Evolutionary conservation across 92 coral and sea anemone species (phyloP).

Genomic region (Parazoanthus darwini): DNA sequence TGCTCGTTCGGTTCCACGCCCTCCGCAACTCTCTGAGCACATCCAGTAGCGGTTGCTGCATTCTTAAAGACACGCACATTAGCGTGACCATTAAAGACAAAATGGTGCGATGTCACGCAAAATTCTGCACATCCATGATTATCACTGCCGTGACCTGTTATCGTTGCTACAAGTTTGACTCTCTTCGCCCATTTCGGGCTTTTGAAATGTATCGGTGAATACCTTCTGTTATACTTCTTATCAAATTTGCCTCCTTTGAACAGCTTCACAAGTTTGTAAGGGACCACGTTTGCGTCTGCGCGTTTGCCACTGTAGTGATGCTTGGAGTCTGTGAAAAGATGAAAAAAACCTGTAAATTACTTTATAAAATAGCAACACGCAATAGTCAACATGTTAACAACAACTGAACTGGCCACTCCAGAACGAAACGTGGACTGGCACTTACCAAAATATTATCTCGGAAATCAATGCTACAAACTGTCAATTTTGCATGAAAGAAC

Average conservation of each 20-base stretch:
- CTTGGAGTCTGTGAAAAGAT: slow-evolving; percentile 71
- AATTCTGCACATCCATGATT: slow-evolving; percentile 98
- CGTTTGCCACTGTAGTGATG: slow-evolving; percentile 88
- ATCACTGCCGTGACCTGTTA: slow-evolving; percentile 97
- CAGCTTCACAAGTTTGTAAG: slow-evolving; percentile 76
- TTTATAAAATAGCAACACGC: not conserved
- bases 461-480: no score
- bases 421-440: no score
- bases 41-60: slow-evolving; percentile 96
- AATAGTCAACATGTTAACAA: not conserved
- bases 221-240: slow-evolving; percentile 73
- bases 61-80: slow-evolving; percentile 86
- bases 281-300: slow-evolving; percentile 79
- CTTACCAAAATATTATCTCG: no score
- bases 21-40: slow-evolving; percentile 84
- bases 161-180: slow-evolving; percentile 91
- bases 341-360: slow-evolving; percentile 6
- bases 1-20: slow-evolving; percentile 97
- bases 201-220: slow-evolving; percentile 51
- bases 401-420: no score
- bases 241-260: slow-evolving; percentile 89
- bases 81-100: slow-evolving; percentile 69
- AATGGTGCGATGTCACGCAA: slow-evolving; percentile 98
- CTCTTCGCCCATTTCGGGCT: slow-evolving; percentile 68
- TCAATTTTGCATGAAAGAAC: no score